Base-by-base conservation (phyloP, 2,888 invertebrate genomes). In the Schizaphis graminum region DNA sequence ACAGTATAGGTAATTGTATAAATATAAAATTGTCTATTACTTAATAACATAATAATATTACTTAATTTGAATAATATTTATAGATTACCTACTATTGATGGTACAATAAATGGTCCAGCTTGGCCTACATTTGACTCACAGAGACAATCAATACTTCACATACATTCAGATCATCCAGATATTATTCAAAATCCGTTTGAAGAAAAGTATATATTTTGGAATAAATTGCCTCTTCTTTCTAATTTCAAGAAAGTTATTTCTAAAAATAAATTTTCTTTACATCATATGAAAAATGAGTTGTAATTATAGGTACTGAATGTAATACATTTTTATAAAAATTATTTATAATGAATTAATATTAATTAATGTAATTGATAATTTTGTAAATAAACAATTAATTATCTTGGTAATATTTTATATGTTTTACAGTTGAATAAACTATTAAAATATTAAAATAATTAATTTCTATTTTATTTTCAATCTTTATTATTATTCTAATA, bases 81-180 rank as follows among this genome's bases (percentile, higher is more conserved):
- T 53, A 92, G 92, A 28, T 24, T 41, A 44, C 93, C 84, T 11
- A 93, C 89, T 26, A 84, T 89, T 13, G 84, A 93, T 84, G 93
- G 93, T 0, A 56, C 44, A 16, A 28, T 85, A 47, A 85, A 89
- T 28, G 57, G 93, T 24, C 13, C 24, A 16, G 13, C 4, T 56
- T 93, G 93, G 93, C 93, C 93, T 47, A 47, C 5, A 44, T 93
- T 93, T 44, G 26, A 44, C 4, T 47, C 1, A 53, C 67, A 41
- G 10, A 41, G 77, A 4, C 88, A 88, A 53, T 13, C 10, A 53
- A 77, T 88, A 16, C 67, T 92, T 16, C 67, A 92, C 41, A 67
- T 92, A 41, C 21, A 92, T 53, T 88, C 92, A 11, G 28, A 53
- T 88, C 67, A 21, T 21, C 67, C 88, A 16, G 77, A 3, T 10